Evolutionary conservation across 2,888 invertebrate genomes (phyloP).

Genomic region (Xylota segnis): DNA sequence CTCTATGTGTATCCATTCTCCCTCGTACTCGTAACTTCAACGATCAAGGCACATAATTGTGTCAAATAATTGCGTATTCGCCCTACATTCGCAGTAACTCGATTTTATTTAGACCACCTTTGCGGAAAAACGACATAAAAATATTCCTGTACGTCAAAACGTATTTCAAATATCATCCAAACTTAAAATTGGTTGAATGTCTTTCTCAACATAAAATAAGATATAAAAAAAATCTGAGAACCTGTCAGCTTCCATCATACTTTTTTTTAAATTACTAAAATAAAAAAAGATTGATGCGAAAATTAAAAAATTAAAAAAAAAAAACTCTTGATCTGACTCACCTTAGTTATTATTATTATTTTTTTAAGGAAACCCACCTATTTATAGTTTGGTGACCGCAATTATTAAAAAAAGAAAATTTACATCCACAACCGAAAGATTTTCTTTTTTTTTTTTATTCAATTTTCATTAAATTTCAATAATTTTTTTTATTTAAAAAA

Average conservation of each 20-base stretch:
- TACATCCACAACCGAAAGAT: slow-evolving; percentile 31
- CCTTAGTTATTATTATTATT: slow-evolving; percentile 41
- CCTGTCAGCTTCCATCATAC: slow-evolving; percentile 23
- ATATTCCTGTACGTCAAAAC: neutral
- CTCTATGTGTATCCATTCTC: neutral
- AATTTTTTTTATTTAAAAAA: neutral
- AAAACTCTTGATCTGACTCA: slow-evolving; percentile 55
- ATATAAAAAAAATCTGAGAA: slow-evolving; percentile 9
- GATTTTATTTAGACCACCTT: neutral
- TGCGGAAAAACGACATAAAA: neutral
- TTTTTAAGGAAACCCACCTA: slow-evolving; percentile 69
- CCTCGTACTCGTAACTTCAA: neutral
- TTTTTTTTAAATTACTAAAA: slow-evolving; percentile 11
- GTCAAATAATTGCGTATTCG: slow-evolving; percentile 33
- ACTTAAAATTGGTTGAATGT: neutral
- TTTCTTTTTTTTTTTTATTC: slow-evolving; percentile 11
- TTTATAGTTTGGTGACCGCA: slow-evolving; percentile 72
- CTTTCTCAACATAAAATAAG: neutral
- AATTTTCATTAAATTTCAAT: slow-evolving; percentile 3
- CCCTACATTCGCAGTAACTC: slow-evolving; percentile 9
- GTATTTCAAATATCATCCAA: neutral
- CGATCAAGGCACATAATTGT: neutral
- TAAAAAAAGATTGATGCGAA: slow-evolving; percentile 36
- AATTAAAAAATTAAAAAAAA: slow-evolving; percentile 15
- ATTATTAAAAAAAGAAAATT: slow-evolving; percentile 53